Evolutionary conservation across 2,797 vertebrate genomes (phyloP), one percentile per base, ranked within the genome.

Genomic region (Loriculus beryllinus): DNA sequence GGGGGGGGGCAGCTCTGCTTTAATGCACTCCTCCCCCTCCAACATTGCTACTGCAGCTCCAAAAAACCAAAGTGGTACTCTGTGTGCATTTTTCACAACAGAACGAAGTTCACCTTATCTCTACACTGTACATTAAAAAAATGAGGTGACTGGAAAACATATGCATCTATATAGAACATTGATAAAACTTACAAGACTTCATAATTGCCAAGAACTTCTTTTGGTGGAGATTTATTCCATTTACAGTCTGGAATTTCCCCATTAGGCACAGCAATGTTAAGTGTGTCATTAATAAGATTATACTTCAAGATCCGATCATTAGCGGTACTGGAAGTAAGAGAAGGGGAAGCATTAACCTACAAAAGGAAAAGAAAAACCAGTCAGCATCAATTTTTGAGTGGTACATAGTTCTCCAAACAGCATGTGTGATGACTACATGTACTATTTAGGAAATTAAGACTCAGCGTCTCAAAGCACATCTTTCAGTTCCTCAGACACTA

Each of bases 301-400:
- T 99, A 99, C 95, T 99, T 99, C 33, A 99, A 98, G 97, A 99
- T 99, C 14, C 99, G 99, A 91, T 99, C 99, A 1, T 99, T 99
- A 78, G 99, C 99, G 0, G 99, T 99, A 98, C 99, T 99, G 96
- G 99, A 99, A 79, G 99, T 99, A 76, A 99, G 98, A 20, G 99
- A 99, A 7, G 99, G 99, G 18, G 99, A 99, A 14, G 99, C 99
- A 6, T 99, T 99, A 42, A 99, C 99, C 99, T 99, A 93, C 4
- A 79, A 60, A 81, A 79, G 59, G 57, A 29, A 72, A 65, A 35
- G 49, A 42, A 40, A 71, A 20, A 40, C 7, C 33, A 5, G 67
- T 84, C 65, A 88, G n/a, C 35, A 71, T 62, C 57, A 62, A 7
- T 26, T 84, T 86, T 52, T 25, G 33, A 52, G 70, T 33, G 10